Evolutionary conservation across 37 sponge, comb jelly and placozoan species (phyloP).

Genomic region (Ephydatia muelleri): DNA sequence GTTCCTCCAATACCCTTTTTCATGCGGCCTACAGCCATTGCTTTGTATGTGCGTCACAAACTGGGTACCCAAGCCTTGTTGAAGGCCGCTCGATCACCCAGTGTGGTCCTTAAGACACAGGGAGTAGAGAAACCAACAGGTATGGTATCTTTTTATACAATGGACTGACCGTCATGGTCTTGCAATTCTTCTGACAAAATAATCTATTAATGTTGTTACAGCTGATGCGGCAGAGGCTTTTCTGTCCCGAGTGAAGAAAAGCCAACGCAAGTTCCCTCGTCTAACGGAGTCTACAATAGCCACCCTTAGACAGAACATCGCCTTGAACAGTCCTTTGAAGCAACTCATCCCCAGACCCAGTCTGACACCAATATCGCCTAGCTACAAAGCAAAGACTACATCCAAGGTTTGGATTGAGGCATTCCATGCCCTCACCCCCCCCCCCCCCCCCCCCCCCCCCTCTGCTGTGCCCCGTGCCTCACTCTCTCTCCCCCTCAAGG

Average conservation of each 20-base stretch:
- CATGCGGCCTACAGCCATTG: constrained; percentile 47
- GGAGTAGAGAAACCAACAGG: constrained; percentile 39
- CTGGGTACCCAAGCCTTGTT: constrained; percentile 23
- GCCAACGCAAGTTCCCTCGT: constrained; percentile 19
- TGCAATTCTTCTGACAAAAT: neutral
- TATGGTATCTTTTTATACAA: neutral
- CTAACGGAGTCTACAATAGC: constrained; percentile 37
- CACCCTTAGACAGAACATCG: constrained; percentile 32
- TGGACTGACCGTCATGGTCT: neutral
- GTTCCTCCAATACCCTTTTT: constrained; percentile 59
- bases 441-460: constrained; percentile 5
- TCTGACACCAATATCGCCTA: constrained; percentile 65
- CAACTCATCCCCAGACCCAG: constrained; percentile 35
- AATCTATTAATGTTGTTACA: neutral
- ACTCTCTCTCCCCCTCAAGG: constrained; percentile 8
- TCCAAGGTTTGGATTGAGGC: neutral
- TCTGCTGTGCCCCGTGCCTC: neutral
- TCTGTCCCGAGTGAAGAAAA: neutral
- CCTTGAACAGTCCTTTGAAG: constrained; percentile 22
- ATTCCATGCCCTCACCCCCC: too few species aligned
- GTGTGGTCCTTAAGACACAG: constrained; percentile 20
- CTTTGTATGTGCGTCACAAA: constrained; percentile 41
- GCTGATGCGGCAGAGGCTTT: constrained; percentile 19
- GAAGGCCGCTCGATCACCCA: constrained; percentile 29
- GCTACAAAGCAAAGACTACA: constrained; percentile 49